Conservation (phyloP, 2,113 vertebrate genomes). For the Mungos mungo region DNA sequence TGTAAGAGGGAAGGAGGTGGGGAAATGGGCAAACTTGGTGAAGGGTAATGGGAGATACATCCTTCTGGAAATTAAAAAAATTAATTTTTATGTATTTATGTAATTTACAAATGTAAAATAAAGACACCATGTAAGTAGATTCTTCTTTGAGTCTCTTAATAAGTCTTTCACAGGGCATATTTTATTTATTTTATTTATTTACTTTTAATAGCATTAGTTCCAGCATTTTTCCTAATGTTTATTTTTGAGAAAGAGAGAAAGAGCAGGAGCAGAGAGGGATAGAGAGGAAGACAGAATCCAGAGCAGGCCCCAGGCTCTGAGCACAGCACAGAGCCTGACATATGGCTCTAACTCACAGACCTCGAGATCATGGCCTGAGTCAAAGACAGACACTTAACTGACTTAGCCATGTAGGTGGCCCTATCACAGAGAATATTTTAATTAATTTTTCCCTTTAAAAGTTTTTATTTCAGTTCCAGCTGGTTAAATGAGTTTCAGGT, state of each 20-base stretch:
- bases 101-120: not conserved
- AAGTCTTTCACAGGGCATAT: not conserved
- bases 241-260: too few relatives aligned
- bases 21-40: not conserved
- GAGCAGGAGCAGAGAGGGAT: too few relatives aligned
- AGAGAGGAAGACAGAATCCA: too few relatives aligned
- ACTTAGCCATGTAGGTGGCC: too few relatives aligned
- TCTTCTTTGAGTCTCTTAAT: not conserved
- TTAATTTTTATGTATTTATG: not conserved
- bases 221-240: too few relatives aligned
- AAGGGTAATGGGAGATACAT: not conserved
- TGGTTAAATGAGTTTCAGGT: not conserved
- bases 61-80: not conserved
- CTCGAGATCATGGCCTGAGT: too few relatives aligned
- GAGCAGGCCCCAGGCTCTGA: too few relatives aligned
- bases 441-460: not conserved
- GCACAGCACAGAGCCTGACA: too few relatives aligned
- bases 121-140: not conserved
- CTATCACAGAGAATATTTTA: not conserved
- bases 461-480: not conserved
- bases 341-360: too few relatives aligned
- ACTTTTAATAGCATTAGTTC: too few relatives aligned
- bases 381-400: too few relatives aligned
- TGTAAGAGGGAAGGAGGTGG: not conserved
- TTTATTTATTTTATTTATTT: too few relatives aligned